Evolutionary conservation across 2,888 invertebrate genomes (phyloP).

Genomic region (Aproaerema taeniolella): DNA sequence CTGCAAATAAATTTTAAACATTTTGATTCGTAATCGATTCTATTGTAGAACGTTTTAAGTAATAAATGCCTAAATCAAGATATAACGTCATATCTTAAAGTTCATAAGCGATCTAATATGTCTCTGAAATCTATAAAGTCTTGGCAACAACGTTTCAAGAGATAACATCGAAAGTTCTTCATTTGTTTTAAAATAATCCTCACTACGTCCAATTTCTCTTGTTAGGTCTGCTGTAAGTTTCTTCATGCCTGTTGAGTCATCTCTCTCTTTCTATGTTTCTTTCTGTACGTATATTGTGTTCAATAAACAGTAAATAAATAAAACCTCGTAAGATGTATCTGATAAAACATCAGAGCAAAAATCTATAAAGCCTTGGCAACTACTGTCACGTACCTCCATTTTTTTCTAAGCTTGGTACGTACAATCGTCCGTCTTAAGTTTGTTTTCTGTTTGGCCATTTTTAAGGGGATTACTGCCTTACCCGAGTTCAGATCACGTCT

Average conservation of each 20-base stretch:
- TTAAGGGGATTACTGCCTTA: constrained; percentile 67
- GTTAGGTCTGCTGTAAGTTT: no score
- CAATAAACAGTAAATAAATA: neutral
- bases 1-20: no score
- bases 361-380: neutral
- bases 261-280: neutral
- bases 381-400: constrained; percentile 1
- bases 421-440: constrained; percentile 60
- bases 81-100: no score
- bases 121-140: no score
- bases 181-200: no score
- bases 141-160: no score
- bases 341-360: neutral
- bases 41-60: neutral
- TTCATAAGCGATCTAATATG: no score
- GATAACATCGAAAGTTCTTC: no score
- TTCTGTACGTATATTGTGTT: neutral
- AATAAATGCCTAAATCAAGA: neutral
- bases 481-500: constrained; percentile 64
- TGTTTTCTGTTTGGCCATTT: constrained; percentile 75
- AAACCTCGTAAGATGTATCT: neutral
- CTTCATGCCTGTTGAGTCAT: neutral
- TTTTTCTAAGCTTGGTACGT: constrained; percentile 52
- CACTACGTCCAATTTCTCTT: no score
- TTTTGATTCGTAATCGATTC: no score